Base-by-base conservation (phyloP, 2,797 vertebrate species). In the Chelmon rostratus region DNA sequence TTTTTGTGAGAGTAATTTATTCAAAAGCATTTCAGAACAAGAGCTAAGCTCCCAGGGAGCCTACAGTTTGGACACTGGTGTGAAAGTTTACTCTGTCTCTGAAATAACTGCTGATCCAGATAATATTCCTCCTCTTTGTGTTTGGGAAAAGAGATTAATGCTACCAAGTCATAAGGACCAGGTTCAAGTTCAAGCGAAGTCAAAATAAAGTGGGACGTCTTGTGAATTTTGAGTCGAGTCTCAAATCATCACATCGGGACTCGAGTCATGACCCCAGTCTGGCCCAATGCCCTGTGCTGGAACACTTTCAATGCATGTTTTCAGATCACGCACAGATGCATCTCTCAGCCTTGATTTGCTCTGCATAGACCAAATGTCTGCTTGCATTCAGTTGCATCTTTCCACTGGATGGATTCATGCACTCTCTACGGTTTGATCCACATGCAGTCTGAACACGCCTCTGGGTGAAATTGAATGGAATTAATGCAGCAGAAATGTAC, bases 1-100 rank as follows among this genome's bases (percentile, higher is more conserved):
- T 65, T 68, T 67, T 66, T 42, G 52, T 44, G 47, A 38, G 12
- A 35, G 52, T 67, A 47, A 72, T 75, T 80, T 58, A 73, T 78
- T 66, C 47, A 61, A 46, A 35, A 73, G 42, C 18, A 1, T 16
- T 11, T 70, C n/a, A 23, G 8, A 56, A 49, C 47, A 15, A 75
- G 33, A 65, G 54, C 53, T 57, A 53, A 61, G 46, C 15, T 8
- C 31, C 16, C 21, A 13, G 33, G n/a, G 50, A n/a, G 25, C 2
- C 9, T 12, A 11, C 19, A 57, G 9, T 25, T 58, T 40, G 23
- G 46, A 53, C 12, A 8, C 9, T 6, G 11, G 16, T 35, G 21
- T 50, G 52, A 68, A 69, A 64, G 23, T 57, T 78, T 37, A 2
- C 5, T 44, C 10, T 12, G 6, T 61, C 5, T n/a, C 35, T 64